Conservation (phyloP, 2,113 vertebrate genomes). For the Centropristis striata region DNA sequence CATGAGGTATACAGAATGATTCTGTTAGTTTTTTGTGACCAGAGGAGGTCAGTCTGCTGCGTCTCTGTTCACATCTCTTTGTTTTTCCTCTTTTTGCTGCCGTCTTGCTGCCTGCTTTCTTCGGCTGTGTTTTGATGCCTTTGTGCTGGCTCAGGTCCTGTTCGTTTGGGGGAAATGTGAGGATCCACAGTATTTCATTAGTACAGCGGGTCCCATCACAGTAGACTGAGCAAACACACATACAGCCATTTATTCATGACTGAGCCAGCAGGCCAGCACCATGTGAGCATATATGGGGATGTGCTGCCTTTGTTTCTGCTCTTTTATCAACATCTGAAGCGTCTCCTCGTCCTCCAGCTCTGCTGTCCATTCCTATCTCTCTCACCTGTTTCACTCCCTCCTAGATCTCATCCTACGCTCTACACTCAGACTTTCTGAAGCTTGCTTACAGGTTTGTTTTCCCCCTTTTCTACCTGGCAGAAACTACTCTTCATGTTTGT, state of each 20-base stretch:
- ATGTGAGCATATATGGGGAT: slow-evolving; percentile 17
- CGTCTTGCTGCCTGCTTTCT: not conserved
- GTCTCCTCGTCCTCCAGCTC: slow-evolving; percentile 15
- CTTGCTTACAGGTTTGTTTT: slow-evolving; percentile 4
- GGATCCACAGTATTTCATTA: slow-evolving; percentile 37
- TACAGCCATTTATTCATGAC: slow-evolving; percentile 35
- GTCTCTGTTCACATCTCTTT: slow-evolving; percentile 21
- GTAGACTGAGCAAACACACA: slow-evolving; percentile 11
- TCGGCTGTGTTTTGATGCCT: slow-evolving; percentile 20
- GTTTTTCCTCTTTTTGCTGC: not conserved
- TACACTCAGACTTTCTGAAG: not conserved
- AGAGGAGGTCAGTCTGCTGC: slow-evolving; percentile 5
- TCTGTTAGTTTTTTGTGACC: not conserved
- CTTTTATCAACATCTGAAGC: slow-evolving; percentile 54
- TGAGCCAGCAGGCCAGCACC: slow-evolving; percentile 23
- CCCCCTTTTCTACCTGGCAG: slow-evolving; percentile 3
- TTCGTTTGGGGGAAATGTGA: slow-evolving; percentile 38
- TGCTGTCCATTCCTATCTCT: slow-evolving; percentile 55
- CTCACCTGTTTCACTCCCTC: not conserved
- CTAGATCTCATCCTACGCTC: slow-evolving; percentile 2
- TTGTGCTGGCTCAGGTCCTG: slow-evolving; percentile 11
- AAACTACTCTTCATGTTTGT: slow-evolving; percentile 4
- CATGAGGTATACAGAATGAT: not conserved
- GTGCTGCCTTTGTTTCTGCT: slow-evolving; percentile 24
- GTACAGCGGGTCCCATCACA: slow-evolving; percentile 1